These are phyloP conservation scores for Solen grandis DNA, from an alignment of 1,140 invertebrate species.

Conservation along the genomic window DNA sequence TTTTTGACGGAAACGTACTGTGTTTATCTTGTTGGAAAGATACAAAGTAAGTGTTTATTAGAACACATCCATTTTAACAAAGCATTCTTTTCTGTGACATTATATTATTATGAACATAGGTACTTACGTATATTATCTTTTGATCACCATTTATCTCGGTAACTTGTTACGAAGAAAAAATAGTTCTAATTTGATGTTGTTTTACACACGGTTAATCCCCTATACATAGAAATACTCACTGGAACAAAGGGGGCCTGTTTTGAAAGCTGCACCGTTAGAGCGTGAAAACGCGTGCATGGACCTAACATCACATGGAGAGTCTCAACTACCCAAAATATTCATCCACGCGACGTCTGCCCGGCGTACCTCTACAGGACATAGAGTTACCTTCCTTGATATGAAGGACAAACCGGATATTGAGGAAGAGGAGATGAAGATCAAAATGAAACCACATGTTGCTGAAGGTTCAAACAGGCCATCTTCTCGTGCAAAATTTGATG, in stretches of 20 bases:
- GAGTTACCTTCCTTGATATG: constrained; percentile 6
- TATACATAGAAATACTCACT: background rate
- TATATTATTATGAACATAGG: too few species aligned
- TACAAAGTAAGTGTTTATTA: too few species aligned
- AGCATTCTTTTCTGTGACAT: too few species aligned
- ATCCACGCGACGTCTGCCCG: constrained; percentile 10
- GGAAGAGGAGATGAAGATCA: constrained; percentile 14
- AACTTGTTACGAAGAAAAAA: background rate
- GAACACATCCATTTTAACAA: too few species aligned
- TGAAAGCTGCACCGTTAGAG: background rate
- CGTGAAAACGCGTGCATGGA: background rate
- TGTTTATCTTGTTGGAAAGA: too few species aligned
- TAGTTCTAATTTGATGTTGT: background rate
- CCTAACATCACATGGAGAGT: constrained; percentile 6
- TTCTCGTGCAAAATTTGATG: constrained; percentile 38
- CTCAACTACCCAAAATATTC: constrained; percentile 37
- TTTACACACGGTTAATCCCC: too few species aligned
- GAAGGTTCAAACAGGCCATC: constrained; percentile 8
- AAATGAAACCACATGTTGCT: background rate
- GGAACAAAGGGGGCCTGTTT: background rate
- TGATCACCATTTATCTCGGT: too few species aligned
- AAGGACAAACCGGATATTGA: constrained; percentile 13
- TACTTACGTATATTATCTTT: too few species aligned
- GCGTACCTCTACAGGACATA: constrained; percentile 16
- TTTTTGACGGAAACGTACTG: too few species aligned